A percentile compares a stretch with the other conserved stretches of the same genome.
phyloP scores from a whole-genome alignment of 1,140 invertebrate species.

The Drosophila auraria region DNA sequence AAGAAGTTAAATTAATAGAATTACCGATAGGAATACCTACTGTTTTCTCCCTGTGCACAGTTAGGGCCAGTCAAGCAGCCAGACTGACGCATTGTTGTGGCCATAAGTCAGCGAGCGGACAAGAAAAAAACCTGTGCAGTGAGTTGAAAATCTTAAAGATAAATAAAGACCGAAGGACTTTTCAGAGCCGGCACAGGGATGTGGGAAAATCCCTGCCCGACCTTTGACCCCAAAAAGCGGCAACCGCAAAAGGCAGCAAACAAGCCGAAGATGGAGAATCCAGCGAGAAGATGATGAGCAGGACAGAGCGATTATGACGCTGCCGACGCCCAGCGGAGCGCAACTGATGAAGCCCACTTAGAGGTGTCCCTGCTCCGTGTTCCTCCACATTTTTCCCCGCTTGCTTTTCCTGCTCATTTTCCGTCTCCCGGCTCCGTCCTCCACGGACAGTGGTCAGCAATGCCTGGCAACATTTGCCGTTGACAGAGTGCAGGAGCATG shows the following conservation, averaged over 20 bases:
- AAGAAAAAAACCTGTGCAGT: constrained; percentile 67
- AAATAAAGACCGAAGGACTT: constrained; percentile 72
- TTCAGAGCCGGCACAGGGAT: constrained; percentile 5
- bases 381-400: neutral
- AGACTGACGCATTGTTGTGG: constrained; percentile 80
- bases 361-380: constrained; percentile 61
- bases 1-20: too few species aligned
- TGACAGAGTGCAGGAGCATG: constrained; percentile 65
- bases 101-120: constrained; percentile 57
- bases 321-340: constrained; percentile 67
- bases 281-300: constrained; percentile 49
- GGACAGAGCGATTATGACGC: constrained; percentile 68
- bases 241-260: constrained; percentile 61
- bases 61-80: constrained; percentile 34
- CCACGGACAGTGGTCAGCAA: constrained; percentile 46
- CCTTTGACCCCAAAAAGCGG: constrained; percentile 75
- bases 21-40: neutral
- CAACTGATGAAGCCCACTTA: constrained; percentile 82
- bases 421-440: constrained; percentile 8
- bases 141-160: constrained; percentile 84
- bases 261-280: constrained; percentile 28
- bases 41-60: constrained; percentile 28
- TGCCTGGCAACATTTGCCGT: constrained; percentile 72
- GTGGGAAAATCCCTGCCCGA: constrained; percentile 36
- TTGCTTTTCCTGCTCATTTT: constrained; percentile 19